These are phyloP conservation scores for Orthosia gothica DNA, from an alignment of 2,888 invertebrate genomes.

Conservation along the genomic window DNA sequence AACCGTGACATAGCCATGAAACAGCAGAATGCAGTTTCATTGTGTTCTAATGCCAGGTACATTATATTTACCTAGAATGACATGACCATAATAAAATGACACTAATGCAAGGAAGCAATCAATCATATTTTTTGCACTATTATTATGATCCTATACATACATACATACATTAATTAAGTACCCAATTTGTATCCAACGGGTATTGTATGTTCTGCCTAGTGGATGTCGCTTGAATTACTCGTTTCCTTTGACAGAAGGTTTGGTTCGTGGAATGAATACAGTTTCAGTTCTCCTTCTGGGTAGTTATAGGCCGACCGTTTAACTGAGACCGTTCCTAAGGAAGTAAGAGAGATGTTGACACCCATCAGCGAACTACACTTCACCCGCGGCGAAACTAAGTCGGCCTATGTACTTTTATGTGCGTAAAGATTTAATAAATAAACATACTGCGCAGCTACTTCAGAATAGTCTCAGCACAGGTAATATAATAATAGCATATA, in stretches of 20 bases:
- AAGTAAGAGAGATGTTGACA: too few species aligned
- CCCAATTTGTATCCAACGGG: conserved; percentile 8
- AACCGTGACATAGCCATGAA: not conserved
- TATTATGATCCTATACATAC: not conserved
- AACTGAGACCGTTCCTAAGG: too few species aligned
- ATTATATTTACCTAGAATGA: conserved; percentile 27
- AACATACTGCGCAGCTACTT: too few species aligned
- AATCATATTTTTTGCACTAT: conserved; percentile 13
- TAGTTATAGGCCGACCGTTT: too few species aligned
- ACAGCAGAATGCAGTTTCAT: not conserved
- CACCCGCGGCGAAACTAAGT: too few species aligned
- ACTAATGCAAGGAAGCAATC: conserved; percentile 32
- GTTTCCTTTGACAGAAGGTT: not conserved
- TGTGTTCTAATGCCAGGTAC: conserved; percentile 11
- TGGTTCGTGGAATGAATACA: not conserved
- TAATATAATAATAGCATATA: too few species aligned
- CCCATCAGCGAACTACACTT: too few species aligned
- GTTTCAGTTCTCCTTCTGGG: not conserved
- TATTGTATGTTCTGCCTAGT: not conserved
- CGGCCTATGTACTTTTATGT: too few species aligned
- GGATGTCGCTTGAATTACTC: not conserved
- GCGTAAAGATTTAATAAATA: too few species aligned
- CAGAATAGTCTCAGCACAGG: too few species aligned
- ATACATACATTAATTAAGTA: not conserved
- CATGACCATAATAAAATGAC: conserved; percentile 19